Evolutionary conservation across 2,888 invertebrate genomes (phyloP), one percentile per base, ranked within the genome.

Genomic region (Idaea aversata): DNA sequence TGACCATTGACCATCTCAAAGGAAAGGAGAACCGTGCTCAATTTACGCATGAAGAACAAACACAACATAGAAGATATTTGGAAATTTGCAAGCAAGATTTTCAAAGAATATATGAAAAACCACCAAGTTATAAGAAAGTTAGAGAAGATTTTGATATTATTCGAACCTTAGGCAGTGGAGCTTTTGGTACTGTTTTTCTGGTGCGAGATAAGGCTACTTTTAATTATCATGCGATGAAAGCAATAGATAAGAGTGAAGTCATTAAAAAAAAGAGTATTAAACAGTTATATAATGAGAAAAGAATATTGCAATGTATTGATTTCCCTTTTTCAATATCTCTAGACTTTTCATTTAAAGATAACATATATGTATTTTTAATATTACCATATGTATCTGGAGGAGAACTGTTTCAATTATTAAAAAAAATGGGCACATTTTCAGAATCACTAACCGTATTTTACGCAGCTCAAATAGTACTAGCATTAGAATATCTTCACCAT

Each of bases 401-500:
- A 0, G 98, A 98, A 83, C 93, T 98, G 90, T 98, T 96, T 80
- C 94, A 94, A 1, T 94, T 96, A 79, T 89, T 97, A 64, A 94
- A 95, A 73, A 94, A 91, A 79, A 82, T 86, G 62, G 93, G 90
- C 10, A 83, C 88, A 61, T 93, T 96, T 83, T 95, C 95, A 62
- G 98, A 98, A 83, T 93, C 94, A 34, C 92, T 96, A 76, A 94
- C 96, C 1, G 95, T 95, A 76, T 98, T 98, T 91, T 99, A 98
- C 87, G 96, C 96, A 0, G 96, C 97, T 10, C 98, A 99, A 93
- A 95, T 98, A 15, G 95, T 97, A 57, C 88, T 99, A 71, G 97
- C 96, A 0, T 90, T 99, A 70, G 98, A 99, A 87, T 99, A 98
- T 88, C 91, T 99, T 62, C 99, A 99, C 62, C 94, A 95, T 78